Evolutionary conservation across 2,888 invertebrate genomes (phyloP).

Genomic region (Deroplatys truncata): DNA sequence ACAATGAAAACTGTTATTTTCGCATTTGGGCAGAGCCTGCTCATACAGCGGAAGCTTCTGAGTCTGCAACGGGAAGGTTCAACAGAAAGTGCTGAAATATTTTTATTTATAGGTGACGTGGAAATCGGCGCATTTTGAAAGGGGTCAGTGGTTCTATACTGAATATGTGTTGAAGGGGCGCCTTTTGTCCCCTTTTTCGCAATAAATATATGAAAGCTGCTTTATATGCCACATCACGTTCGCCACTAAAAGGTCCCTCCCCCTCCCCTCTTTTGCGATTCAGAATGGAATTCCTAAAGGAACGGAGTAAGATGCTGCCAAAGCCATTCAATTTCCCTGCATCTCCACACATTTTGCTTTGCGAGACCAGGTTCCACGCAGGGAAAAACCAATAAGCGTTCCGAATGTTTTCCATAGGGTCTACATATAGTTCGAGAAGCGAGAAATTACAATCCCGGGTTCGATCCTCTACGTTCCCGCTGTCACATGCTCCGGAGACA

Average conservation of each 20-base stretch:
- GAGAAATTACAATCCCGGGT: background rate
- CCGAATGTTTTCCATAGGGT: background rate
- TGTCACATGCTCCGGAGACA: background rate
- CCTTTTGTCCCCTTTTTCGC: background rate
- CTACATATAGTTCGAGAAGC: background rate
- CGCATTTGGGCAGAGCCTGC: background rate
- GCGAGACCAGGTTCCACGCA: background rate
- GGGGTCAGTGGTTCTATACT: background rate
- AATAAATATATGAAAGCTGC: background rate
- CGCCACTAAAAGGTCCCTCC: background rate
- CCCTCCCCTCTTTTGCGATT: background rate
- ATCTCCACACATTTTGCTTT: background rate
- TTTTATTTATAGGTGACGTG: background rate
- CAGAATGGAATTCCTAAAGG: background rate
- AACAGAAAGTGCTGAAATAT: background rate
- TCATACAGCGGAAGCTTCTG: background rate
- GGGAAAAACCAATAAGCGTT: background rate
- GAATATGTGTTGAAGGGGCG: background rate
- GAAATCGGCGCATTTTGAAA: background rate
- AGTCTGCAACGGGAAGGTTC: background rate
- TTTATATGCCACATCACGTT: background rate
- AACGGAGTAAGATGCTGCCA: background rate
- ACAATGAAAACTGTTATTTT: background rate
- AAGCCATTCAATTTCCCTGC: background rate
- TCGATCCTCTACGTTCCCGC: background rate